phyloP scores from a whole-genome alignment of 2,888 invertebrate species.

The Macroteleia sp. region DNA sequence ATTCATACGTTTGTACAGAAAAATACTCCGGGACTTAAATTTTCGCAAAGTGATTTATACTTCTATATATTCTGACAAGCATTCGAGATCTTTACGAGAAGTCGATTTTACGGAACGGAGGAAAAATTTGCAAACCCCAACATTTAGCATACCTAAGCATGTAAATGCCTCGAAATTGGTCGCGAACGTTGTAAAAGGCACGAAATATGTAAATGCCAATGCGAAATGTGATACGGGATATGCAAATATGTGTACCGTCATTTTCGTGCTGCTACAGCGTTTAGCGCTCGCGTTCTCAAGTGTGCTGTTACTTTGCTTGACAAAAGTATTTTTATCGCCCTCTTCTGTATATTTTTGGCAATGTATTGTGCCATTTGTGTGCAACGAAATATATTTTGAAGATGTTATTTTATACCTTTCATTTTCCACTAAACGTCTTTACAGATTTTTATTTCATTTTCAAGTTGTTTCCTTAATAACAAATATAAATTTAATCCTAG shows the following conservation, averaged over 20 bases:
- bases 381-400: conserved; percentile 10
- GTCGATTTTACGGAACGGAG: conserved; percentile 25
- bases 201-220: conserved; percentile 52
- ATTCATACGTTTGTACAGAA: conserved; percentile 20
- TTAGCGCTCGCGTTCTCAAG: conserved; percentile 44
- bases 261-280: conserved; percentile 55
- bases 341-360: conserved; percentile 47
- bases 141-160: conserved; percentile 47
- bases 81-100: conserved; percentile 27
- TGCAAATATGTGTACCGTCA: conserved; percentile 57
- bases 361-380: conserved; percentile 24
- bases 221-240: conserved; percentile 58
- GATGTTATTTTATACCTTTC: not conserved
- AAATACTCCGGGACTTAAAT: conserved; percentile 23
- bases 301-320: conserved; percentile 45
- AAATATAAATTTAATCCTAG: too few species aligned
- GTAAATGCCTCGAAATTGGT: conserved; percentile 52
- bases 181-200: conserved; percentile 45
- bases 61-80: conserved; percentile 21
- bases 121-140: conserved; percentile 39
- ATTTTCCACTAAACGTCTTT: too few species aligned
- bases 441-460: too few species aligned
- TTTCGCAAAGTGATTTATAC: conserved; percentile 32
- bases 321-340: conserved; percentile 55
- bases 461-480: too few species aligned